Evolutionary conservation across 1,140 invertebrate species (phyloP).

Genomic region (Ostrea denselamellosa): DNA sequence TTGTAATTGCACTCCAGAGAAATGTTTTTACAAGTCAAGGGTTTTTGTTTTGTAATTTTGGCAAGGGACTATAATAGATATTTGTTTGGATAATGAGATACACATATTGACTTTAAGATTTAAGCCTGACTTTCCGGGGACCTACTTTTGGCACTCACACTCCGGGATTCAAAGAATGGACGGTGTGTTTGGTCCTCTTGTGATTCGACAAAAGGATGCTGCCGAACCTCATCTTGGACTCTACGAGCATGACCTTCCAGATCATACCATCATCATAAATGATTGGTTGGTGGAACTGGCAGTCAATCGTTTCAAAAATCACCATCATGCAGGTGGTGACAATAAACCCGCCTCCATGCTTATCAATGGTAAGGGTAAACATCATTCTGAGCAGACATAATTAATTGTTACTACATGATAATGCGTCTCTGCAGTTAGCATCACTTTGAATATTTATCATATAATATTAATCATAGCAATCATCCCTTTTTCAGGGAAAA

Average conservation of each 20-base stretch:
- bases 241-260: conserved; percentile 68
- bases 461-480: not conserved
- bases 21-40: too few species aligned
- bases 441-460: not conserved
- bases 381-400: not conserved
- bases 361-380: conserved; percentile 63
- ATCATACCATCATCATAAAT: conserved; percentile 66
- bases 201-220: conserved; percentile 60
- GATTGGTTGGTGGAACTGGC: conserved; percentile 67
- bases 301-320: conserved; percentile 59
- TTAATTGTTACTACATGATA: too few species aligned
- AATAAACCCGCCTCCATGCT: conserved; percentile 77
- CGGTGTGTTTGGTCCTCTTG: conserved; percentile 81
- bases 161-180: conserved; percentile 90
- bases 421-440: too few species aligned
- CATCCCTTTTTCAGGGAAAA: conserved; percentile 41
- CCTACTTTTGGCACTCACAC: conserved; percentile 95
- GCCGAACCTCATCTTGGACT: conserved; percentile 60
- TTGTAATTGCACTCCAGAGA: too few species aligned
- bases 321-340: conserved; percentile 62
- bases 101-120: conserved; percentile 67
- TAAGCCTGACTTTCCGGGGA: conserved; percentile 82
- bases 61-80: too few species aligned
- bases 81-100: too few species aligned
- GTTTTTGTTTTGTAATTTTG: too few species aligned